Evolutionary conservation across 2,888 invertebrate species (phyloP).

Genomic region (Tuberolachnus salignus): DNA sequence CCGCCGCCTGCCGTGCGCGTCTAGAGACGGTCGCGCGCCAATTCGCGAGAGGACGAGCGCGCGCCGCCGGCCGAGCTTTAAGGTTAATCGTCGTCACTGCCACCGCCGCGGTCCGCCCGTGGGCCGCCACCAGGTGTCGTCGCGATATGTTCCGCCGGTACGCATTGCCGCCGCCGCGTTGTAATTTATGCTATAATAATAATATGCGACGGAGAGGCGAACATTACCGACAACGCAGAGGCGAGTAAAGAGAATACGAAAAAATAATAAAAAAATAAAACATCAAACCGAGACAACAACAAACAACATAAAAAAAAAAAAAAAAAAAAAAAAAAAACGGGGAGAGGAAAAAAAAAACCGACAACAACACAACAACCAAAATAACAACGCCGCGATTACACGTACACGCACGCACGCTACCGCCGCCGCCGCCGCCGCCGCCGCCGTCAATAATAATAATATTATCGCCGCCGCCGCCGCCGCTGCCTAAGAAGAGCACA

Average conservation of each 20-base stretch:
- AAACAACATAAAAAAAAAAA: no score
- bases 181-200: no score
- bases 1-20: no score
- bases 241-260: no score
- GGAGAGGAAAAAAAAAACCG: not conserved
- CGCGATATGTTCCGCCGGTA: not conserved
- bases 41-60: slow-evolving; percentile 19
- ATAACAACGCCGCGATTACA: not conserved
- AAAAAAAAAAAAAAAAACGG: not conserved
- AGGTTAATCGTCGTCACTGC: slow-evolving; percentile 30
- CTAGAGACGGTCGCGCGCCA: not conserved
- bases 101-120: not conserved
- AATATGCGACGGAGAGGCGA: not conserved
- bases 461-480: not conserved
- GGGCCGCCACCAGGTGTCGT: slow-evolving; percentile 22
- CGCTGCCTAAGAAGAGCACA: slow-evolving; percentile 41
- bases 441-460: no score
- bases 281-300: no score
- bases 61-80: slow-evolving; percentile 2
- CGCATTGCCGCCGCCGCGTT: not conserved
- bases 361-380: no score
- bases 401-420: not conserved
- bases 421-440: not conserved
- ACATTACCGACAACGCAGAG: not conserved
- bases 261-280: no score